Conservation (phyloP, 1,140 invertebrate species). For the Carposina sasakii region DNA sequence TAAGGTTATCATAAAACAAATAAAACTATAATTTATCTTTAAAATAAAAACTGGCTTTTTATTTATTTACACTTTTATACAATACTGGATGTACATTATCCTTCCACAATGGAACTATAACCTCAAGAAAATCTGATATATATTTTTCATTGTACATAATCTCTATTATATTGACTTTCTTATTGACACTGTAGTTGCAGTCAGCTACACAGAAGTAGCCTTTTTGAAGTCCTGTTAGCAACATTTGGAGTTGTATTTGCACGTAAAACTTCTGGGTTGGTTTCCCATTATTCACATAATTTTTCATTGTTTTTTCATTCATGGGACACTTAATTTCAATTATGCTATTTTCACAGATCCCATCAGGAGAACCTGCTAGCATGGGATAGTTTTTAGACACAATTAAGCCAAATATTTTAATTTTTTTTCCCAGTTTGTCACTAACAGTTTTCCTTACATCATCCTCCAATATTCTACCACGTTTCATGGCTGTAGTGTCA, state of each 20-base stretch:
- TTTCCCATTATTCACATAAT: constrained; percentile 29
- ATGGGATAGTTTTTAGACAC: constrained; percentile 20
- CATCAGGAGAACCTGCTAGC: constrained; percentile 27
- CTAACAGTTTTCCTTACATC: constrained; percentile 17
- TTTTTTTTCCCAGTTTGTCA: constrained; percentile 21
- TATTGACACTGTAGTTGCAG: constrained; percentile 30
- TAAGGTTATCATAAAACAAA: constrained; percentile 8
- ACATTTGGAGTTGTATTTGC: constrained; percentile 47
- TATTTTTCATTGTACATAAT: constrained; percentile 11
- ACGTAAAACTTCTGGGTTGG: constrained; percentile 26
- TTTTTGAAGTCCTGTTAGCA: constrained; percentile 20
- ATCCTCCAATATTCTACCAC: constrained; percentile 27
- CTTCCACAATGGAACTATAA: constrained; percentile 14
- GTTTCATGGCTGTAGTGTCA: constrained; percentile 29
- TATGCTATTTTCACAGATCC: constrained; percentile 16
- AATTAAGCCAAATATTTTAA: constrained; percentile 25
- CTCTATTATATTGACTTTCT: constrained; percentile 19
- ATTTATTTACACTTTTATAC: constrained; percentile 13
- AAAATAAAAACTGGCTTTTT: background rate
- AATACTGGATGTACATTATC: constrained; percentile 15
- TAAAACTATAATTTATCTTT: background rate
- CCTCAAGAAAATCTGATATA: constrained; percentile 11
- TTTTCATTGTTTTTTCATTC: constrained; percentile 24
- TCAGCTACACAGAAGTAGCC: constrained; percentile 40
- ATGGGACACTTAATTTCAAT: constrained; percentile 43